Evolutionary conservation across 2,113 vertebrate genomes (phyloP), one percentile per base, ranked within the genome.

Genomic region (Mesitornis unicolor): DNA sequence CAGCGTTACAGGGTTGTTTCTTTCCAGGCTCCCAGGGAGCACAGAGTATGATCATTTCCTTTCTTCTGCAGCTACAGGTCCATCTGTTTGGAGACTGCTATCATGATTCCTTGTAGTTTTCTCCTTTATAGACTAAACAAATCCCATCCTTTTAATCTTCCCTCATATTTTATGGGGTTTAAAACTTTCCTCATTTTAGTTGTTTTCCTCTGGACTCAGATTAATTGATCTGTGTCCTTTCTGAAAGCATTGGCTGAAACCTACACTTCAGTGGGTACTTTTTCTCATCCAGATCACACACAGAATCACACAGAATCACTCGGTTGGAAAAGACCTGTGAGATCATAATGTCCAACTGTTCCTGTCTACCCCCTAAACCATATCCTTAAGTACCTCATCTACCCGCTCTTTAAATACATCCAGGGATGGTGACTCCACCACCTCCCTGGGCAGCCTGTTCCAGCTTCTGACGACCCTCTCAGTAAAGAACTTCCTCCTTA

Each of bases 71-170:
- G 54, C 63, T 42, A 80, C 36, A 69, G 61, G 36, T 61, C 59
- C 54, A 59, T 89, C 75, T 90, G 38, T 82, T 93, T 82, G 70
- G 68, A 86, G 50, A 63, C 71, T 70, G 71, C 17, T 96, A 50
- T 90, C 75, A 59, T 19, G 54, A 86, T 88, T 88, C 57, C 71
- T 86, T 57, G 42, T 35, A 17, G n/a, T 68, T 83, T 79, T 76
- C 48, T 85, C n/a, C 31, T 69, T 76, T 68, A 59, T 54, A 96
- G 90, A 90, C 94, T 92, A 95, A 97, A 92, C 90, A 93, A 82
- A 92, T 70, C 79, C 26, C 14, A 64, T 74, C 60, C 71, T 84
- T 94, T 90, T 87, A 90, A 92, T 84, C 42, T 89, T 86, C 28
- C 26, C 56, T 90, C 43, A 74, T 81, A 74, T 77, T 63, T 93